Base-by-base conservation (phyloP, 2,797 vertebrate species). In the Lateolabrax maculatus region DNA sequence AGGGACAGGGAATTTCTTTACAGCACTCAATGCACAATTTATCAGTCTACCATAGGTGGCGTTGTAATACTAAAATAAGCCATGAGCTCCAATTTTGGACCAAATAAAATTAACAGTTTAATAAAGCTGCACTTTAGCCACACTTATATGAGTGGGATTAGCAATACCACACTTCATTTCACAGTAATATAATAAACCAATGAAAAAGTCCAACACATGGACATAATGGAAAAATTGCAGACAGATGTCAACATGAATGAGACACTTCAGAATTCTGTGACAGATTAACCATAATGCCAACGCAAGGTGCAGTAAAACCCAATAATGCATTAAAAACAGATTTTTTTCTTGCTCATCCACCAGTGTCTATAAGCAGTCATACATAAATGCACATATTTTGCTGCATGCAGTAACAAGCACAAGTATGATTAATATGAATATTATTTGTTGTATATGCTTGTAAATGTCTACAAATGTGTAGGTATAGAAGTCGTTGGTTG, bases 391-490 rank as follows among this genome's bases (percentile, higher is more conserved):
- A 75, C 15, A 69, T 18, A 37, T 19, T 67, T 25, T 9, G 52
- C 25, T 63, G 23, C 71, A 81, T 86, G 64, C 77, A 81, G 70
- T 29, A 66, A 37, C 75, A 90, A 81, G 79, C 75, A 87, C 31
- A 80, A 77, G 71, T 81, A 82, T 65, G 58, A 81, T 64, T 37
- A 6, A 77, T 43, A 37, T 39, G 25, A 39, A 62, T 27, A 44
- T 43, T 9, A 13, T 21, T 8, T 19, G 46, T 37, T 51, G 3
- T 4, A 9, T 29, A 21, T 6, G 37, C 11, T 34, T 49, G n/a
- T 44, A 15, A 31, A 34, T 71, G 18, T 56, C 16, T 21, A 19
- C 49, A 23, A 29, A 55, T 39, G 8, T 31, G 11, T 49, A 34
- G 3, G 56, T 37, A 36, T 3, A n/a, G 13, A 43, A 55, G 3